Base-by-base conservation (phyloP, 2,888 invertebrate genomes). In the Plemyria rubiginata region DNA sequence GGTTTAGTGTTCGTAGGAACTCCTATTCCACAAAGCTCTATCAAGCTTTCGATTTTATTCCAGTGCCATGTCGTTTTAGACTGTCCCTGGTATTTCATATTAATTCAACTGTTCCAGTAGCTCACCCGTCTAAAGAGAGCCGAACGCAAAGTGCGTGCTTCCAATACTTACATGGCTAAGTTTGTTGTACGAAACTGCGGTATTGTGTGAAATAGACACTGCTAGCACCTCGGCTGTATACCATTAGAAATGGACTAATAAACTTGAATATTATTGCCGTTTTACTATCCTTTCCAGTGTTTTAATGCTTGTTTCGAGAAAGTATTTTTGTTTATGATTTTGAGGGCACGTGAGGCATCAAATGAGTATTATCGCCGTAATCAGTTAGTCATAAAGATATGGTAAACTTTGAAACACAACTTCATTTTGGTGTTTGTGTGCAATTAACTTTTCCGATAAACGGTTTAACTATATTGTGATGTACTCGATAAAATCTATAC, bases 121-220 rank as follows among this genome's bases (percentile, higher is more conserved):
- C 70, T 68, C 2, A 36, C 53, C 29, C 49, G 13, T 71, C 43
- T 60, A 74, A 85, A 84, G 72, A 61, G 32, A 28, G 41, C 74
- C 29, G 32, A 45, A 66, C 45, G 67, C 69, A 73, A 73, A 81
- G 81, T 84, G 87, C 86, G 86, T 87, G 86, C 74, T 73, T 60
- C 64, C 68, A 70, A 79, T 78, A 79, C 83, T 84, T 81, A 79
- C 78, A 76, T 71, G 75, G 72, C 72, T 76, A 73, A 76, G 79
- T 75, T 75, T 74, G 76, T 75, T 74, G 76, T 71, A 76, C 73
- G 71, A 75, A 76, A 77, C 74, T 75, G 73, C 76, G 75, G 76
- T 65, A 76, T 76, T 79, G 84, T 82, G 84, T 82, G 81, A 81
- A 87, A 85, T 79, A 85, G 81, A 83, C 74, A 77, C 73, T 65